Evolutionary conservation across 2,113 vertebrate genomes (phyloP).

Genomic region (Mugil cephalus): DNA sequence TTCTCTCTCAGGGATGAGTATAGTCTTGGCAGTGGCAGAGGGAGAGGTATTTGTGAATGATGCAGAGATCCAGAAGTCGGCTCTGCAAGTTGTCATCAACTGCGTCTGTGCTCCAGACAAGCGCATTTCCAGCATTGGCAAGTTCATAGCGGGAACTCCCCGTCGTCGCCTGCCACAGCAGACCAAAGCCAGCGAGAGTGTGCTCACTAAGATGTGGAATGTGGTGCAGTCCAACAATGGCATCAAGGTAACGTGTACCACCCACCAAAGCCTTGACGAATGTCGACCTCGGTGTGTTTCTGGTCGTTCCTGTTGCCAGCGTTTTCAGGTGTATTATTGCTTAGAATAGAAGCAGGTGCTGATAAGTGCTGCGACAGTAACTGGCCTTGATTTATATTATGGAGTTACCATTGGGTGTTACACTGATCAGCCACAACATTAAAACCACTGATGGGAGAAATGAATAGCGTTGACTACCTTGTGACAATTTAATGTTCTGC

Average conservation of each 20-base stretch:
- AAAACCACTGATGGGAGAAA: too few relatives aligned
- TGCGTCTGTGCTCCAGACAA: constrained; percentile 98
- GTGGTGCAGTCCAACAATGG: constrained; percentile 99
- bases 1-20: constrained; percentile 91
- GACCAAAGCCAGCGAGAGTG: constrained; percentile 91
- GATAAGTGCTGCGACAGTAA: too few relatives aligned
- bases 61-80: constrained; percentile 98
- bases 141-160: constrained; percentile 95
- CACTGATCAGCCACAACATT: too few relatives aligned
- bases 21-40: constrained; percentile 96
- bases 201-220: constrained; percentile 98
- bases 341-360: not conserved
- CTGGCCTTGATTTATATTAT: not conserved
- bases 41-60: constrained; percentile 98
- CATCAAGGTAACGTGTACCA: constrained; percentile 87
- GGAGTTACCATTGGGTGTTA: not conserved
- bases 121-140: constrained; percentile 95
- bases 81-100: constrained; percentile 97
- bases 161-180: constrained; percentile 92
- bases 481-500: too few relatives aligned
- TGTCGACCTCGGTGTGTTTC: not conserved
- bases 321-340: not conserved
- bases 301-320: not conserved
- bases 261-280: not conserved
- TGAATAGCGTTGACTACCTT: too few relatives aligned